phyloP scores from a whole-genome alignment of 2,888 invertebrate species.

The Temnothorax unifasciatus region DNA sequence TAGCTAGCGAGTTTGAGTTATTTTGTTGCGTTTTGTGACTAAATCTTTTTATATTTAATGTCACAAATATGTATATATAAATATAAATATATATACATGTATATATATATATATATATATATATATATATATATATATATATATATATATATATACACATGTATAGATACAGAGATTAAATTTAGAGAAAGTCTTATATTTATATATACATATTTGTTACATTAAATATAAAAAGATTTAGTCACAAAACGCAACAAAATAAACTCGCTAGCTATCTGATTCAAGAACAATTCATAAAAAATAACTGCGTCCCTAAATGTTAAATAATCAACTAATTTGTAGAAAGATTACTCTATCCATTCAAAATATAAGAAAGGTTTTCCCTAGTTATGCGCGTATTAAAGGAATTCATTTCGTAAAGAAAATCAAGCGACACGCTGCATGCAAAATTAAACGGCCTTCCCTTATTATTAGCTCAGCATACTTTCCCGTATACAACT shows the following conservation, averaged over 20 bases:
- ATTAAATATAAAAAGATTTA: background rate
- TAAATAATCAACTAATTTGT: background rate
- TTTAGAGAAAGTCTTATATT: background rate
- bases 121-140: no score
- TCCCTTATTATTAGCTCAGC: slow-evolving; percentile 50
- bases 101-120: no score
- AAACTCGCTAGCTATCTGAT: background rate
- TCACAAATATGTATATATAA: no score
- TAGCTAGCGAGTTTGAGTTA: no score
- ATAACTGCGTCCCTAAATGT: background rate
- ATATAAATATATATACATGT: no score
- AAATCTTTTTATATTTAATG: no score
- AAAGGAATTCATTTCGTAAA: slow-evolving; percentile 34
- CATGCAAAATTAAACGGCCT: slow-evolving; percentile 52
- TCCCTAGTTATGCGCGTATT: slow-evolving; percentile 3
- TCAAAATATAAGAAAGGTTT: slow-evolving; percentile 10
- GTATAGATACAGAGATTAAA: background rate
- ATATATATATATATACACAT: no score
- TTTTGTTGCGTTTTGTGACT: no score
- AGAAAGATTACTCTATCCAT: background rate
- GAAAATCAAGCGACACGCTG: slow-evolving; percentile 21
- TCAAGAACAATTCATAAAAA: slow-evolving; percentile 4
- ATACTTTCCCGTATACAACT: slow-evolving; percentile 11
- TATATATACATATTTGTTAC: no score
- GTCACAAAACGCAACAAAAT: background rate